Base-by-base conservation (phyloP, 23 tunicate genomes). In the Phallusia fumigata region DNA sequence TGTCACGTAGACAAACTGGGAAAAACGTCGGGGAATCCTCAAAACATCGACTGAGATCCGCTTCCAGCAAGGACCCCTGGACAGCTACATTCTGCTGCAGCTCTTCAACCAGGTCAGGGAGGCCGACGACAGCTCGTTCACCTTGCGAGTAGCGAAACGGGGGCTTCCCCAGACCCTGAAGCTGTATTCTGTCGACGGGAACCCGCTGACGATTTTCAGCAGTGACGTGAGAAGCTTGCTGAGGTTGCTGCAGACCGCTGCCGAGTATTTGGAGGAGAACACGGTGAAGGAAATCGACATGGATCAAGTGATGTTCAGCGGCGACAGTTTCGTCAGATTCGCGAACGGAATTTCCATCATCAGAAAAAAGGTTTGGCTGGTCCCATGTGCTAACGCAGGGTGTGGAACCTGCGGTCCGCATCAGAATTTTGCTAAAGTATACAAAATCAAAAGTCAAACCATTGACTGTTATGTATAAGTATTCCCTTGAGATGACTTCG, bases 141-240 rank as follows among this genome's bases (percentile, higher is more conserved):
- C 83, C 1, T 28, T 24, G 0, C 65, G 36, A 3, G 33, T 85
- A 0, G 83, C 80, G 30, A 74, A 50, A 32, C 72, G 80, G 22
- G 69, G 28, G 26, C 40, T 85, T 44, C 89, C 89, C 0, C 53
- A 79, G 36, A 78, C 83, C 45, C 64, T 85, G 36, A 79, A 79
- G 65, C 65, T 85, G 15, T 30, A 36, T 10, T 82, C 83, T 52
- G 53, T 35, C 2, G 81, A 84, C 18, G 69, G 34, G 15, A 80
- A 76, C 18, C 75, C 22, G 0, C 32, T 85, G 40, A 79, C 40
- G 0, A 24, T 85, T 6, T 69, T 85, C 40, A 79, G 79, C 45
- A 65, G 79, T 40, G 89, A 85, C 65, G 89, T 85, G 19, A 34
- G 51, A 15, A 85, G 89, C 44, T 78, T 85, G 31, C 10, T 79